These are phyloP conservation scores for Beaufortia kweichowensis DNA, from an alignment of 2,113 vertebrate genomes.

Conservation along the genomic window DNA sequence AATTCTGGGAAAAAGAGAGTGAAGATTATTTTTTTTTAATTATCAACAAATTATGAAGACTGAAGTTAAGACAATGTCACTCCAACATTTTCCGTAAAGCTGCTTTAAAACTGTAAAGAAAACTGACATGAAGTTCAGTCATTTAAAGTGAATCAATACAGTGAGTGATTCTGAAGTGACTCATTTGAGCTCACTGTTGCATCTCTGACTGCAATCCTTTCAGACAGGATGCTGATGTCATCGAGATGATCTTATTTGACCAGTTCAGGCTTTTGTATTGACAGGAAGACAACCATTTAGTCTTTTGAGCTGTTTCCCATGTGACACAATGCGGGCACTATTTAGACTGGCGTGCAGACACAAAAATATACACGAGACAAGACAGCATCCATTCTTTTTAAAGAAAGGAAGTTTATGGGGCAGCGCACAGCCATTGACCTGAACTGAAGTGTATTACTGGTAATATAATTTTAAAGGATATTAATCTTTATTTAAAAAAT, in stretches of 20 bases:
- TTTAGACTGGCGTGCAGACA: constrained; percentile 8
- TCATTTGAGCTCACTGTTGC: constrained; percentile 22
- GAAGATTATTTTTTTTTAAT: not conserved
- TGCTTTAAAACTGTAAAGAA: not conserved
- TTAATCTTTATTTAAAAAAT: not conserved
- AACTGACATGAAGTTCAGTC: not conserved
- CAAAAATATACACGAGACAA: constrained; percentile 2
- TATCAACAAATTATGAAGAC: too few species aligned
- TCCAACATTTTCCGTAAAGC: too few species aligned
- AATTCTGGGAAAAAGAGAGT: constrained; percentile 27
- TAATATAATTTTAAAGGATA: not conserved
- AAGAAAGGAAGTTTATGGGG: too few species aligned
- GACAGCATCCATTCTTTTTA: constrained; percentile 7
- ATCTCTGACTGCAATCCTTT: constrained; percentile 14
- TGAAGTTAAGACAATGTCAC: too few species aligned
- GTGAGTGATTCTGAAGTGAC: not conserved
- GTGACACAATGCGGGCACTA: constrained; percentile 31
- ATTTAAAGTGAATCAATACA: not conserved
- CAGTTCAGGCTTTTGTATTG: constrained; percentile 19
- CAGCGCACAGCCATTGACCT: not conserved
- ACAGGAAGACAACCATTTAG: constrained; percentile 49
- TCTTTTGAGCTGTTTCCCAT: not conserved
- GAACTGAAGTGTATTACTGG: not conserved
- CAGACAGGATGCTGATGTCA: constrained; percentile 51
- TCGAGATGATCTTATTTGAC: constrained; percentile 48